Conservation (phyloP, 2,113 vertebrate species). For the Cynocephalus volans region DNA sequence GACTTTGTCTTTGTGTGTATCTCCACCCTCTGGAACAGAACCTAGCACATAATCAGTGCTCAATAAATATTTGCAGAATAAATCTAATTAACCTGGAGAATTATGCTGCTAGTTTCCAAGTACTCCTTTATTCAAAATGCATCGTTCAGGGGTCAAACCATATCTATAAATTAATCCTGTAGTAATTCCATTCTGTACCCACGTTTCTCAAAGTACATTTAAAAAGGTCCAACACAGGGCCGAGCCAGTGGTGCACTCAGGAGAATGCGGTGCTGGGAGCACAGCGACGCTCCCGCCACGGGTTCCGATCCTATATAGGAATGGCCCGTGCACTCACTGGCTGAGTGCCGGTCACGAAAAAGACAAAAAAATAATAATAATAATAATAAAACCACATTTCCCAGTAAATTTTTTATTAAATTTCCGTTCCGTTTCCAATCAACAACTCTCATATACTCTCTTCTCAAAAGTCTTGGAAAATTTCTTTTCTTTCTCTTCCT, state of each 20-base stretch:
- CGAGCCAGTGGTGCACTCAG: too few relatives aligned
- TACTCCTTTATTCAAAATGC: background rate
- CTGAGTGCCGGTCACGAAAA: too few relatives aligned
- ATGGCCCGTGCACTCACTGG: too few relatives aligned
- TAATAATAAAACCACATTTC: too few relatives aligned
- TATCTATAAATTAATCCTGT: constrained; percentile 9
- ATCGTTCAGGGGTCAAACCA: background rate
- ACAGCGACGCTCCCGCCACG: too few relatives aligned
- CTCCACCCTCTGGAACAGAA: background rate
- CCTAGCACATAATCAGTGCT: background rate
- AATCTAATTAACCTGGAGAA: background rate
- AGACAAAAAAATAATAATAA: too few relatives aligned
- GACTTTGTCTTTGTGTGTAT: background rate
- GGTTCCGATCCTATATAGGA: too few relatives aligned
- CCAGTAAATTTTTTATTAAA: background rate
- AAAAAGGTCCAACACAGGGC: background rate
- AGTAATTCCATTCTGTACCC: background rate
- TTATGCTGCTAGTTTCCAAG: background rate
- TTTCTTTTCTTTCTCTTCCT: background rate
- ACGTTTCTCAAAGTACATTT: background rate
- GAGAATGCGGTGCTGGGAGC: too few relatives aligned
- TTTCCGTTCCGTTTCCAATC: background rate
- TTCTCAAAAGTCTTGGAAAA: background rate
- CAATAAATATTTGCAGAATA: constrained; percentile 22
- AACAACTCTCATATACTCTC: background rate